These are phyloP conservation scores for Petrocephalus microphthalmus DNA, from an alignment of 2,113 vertebrate species.

Conservation along the genomic window DNA sequence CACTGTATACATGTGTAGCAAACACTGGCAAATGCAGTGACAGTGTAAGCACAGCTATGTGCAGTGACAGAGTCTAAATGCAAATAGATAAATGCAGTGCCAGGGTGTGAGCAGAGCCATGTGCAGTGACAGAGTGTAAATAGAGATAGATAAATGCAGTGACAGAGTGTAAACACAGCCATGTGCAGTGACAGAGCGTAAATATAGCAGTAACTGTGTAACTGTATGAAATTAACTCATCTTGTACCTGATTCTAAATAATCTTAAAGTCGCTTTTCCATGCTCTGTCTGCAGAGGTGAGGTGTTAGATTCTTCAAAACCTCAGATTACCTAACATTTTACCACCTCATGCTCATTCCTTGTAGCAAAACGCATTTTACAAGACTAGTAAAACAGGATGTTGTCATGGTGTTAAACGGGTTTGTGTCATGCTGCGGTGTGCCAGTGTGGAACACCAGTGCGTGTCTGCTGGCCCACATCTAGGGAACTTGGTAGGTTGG, in stretches of 20 bases:
- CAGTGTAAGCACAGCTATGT: neutral
- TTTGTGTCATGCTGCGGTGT: neutral
- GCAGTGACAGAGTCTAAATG: neutral
- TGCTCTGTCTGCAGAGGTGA: neutral
- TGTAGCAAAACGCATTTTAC: neutral
- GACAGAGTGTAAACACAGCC: neutral
- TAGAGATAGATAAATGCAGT: neutral
- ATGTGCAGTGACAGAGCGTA: neutral
- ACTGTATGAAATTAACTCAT: neutral
- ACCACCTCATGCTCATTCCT: neutral
- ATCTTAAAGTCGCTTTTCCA: neutral
- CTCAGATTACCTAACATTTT: neutral
- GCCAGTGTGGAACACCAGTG: constrained; percentile 5
- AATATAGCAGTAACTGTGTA: neutral
- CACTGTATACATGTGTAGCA: neutral
- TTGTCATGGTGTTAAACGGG: neutral
- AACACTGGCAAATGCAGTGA: neutral
- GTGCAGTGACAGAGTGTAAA: neutral
- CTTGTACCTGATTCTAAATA: neutral
- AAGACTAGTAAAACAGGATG: neutral
- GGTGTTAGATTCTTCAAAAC: neutral
- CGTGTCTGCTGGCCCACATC: neutral
- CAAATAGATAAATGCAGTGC: neutral
- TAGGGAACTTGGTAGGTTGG: neutral
- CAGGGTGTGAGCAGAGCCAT: neutral